Base-by-base conservation (phyloP, 2,113 vertebrate genomes). In the Chaetorhynchus papuensis region DNA sequence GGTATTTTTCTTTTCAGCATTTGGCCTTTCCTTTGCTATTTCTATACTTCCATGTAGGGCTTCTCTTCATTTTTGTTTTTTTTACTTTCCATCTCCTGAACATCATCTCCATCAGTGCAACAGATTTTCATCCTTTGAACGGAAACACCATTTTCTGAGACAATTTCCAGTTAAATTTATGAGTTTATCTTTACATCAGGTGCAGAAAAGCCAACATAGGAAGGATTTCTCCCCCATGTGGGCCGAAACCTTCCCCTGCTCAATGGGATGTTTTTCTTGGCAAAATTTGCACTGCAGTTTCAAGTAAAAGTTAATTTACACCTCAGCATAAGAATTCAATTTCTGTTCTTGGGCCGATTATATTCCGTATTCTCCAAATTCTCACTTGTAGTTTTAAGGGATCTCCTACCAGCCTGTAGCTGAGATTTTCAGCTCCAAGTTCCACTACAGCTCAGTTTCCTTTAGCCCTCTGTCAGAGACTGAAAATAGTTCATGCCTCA, bases 31-130 rank as follows among this genome's bases (percentile, higher is more conserved):
- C 13, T 42, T 65, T 64, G 27, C 13, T 81, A 14, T 57, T 57
- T 91, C 37, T 37, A 2, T 16, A 23, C 8, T 57, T 49, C 35
- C 23, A 35, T 0, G 0, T 20, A 39, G 19, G 7, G 3, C 22
- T 76, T 28, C 24, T 15, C 54, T 47, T 74, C 53, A 15, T 91
- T 87, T 70, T 2, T 30, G 10, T 17, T 80, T 91, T 95, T 95
- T 83, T 80, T 56, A 7, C 13, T 74, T 83, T 59, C n/a, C 18
- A 2, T 26, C 27, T 44, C n/a, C 44, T 85, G 30, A 30, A 13
- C 35, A 20, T n/a, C 44, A 53, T 22, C 64, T 42, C 41, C 28
- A 21, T 8, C 64, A 17, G 23, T 6, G 12, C 37, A 49, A 20
- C 33, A 50, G 53, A 72, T 79, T 85, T 49, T 47, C 70, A 59